Base-by-base conservation (phyloP, 1,140 invertebrate species). In the Lamellibrachia luymesi region DNA sequence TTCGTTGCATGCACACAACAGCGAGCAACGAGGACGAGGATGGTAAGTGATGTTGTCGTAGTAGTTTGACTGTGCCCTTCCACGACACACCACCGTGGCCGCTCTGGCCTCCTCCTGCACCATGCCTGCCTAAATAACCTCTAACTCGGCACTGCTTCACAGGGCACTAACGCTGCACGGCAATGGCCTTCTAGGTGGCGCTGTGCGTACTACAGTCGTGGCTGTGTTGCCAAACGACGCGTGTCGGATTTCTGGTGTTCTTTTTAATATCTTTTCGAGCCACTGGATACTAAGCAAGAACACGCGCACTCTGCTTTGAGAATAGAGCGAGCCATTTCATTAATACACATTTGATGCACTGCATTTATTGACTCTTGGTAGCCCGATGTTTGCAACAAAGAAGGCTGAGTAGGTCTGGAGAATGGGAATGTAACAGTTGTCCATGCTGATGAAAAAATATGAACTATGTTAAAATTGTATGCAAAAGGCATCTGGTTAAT, bases 1-100 rank as follows among this genome's bases (percentile, higher is more conserved):
- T 80, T 80, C 64, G 64, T 80, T 80, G 64, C 64, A 80, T 80
- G 64, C 64, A 80, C 64, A 80, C 64, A 80, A 80, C 64, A 80
- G 64, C 6, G 25, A 80, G 64, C 64, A 80, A 80, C 25, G 64
- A 80, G 64, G 64, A 80, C 17, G 64, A 80, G 64, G 64, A 80
- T 80, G 64, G 64, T 80, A 80, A 80, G 64, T 80, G 64, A 80
- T 80, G 64, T 80, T 80, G 64, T 80, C 13, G 64, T 80, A 22
- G 64, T 80, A 80, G 64, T 80, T 80, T 80, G 64, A 80, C 64
- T 80, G 64, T 17, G 6, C 64, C 64, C 64, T 80, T 22, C 64
- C 25, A 80, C 4, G 64, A 80, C 17, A 22, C 64, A 80, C 64
- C 64, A 80, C 7, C 17, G 25, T 22, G 17, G 64, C 64, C 64